phyloP scores from a whole-genome alignment of 2,113 vertebrate genomes.

The Alethe diademata region DNA sequence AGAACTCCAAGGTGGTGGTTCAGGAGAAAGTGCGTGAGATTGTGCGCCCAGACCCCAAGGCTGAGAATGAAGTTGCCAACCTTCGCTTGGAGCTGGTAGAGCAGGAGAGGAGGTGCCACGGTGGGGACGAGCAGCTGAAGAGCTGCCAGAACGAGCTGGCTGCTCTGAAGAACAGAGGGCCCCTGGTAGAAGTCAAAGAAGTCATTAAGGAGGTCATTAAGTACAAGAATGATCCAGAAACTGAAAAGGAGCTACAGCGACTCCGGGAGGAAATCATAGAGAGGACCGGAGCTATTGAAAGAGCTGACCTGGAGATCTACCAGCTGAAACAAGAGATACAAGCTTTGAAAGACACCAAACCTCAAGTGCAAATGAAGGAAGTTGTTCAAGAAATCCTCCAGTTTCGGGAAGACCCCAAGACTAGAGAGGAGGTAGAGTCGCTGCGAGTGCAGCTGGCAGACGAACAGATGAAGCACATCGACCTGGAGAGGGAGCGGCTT shows the following conservation, averaged over 20 bases:
- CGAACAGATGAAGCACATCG: conserved; percentile 89
- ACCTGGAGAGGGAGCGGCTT: conserved; percentile 83
- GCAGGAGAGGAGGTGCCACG: conserved; percentile 85
- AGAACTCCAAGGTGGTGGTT: conserved; percentile 88
- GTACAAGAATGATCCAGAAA: conserved; percentile 92
- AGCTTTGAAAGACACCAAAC: conserved; percentile 88
- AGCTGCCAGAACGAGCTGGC: conserved; percentile 82
- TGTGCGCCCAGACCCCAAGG: conserved; percentile 91
- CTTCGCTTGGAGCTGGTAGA: conserved; percentile 93
- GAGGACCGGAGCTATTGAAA: conserved; percentile 87
- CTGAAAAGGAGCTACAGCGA: conserved; percentile 86
- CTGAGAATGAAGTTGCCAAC: conserved; percentile 90
- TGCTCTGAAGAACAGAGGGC: conserved; percentile 83
- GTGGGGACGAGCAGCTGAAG: conserved; percentile 83
- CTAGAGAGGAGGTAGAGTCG: conserved; percentile 87
- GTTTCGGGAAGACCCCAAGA: conserved; percentile 92
- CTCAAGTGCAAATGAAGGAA: conserved; percentile 91
- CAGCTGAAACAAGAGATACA: conserved; percentile 92
- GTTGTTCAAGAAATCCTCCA: conserved; percentile 92
- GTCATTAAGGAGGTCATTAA: conserved; percentile 96
- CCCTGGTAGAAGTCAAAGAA: conserved; percentile 90
- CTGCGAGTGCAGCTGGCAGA: conserved; percentile 85
- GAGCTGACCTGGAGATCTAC: conserved; percentile 89
- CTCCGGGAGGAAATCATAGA: conserved; percentile 94
- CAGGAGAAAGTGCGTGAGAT: conserved; percentile 96